Evolutionary conservation across 2,797 vertebrate genomes (phyloP), one percentile per base, ranked within the genome.

Genomic region (Coilia nasus): DNA sequence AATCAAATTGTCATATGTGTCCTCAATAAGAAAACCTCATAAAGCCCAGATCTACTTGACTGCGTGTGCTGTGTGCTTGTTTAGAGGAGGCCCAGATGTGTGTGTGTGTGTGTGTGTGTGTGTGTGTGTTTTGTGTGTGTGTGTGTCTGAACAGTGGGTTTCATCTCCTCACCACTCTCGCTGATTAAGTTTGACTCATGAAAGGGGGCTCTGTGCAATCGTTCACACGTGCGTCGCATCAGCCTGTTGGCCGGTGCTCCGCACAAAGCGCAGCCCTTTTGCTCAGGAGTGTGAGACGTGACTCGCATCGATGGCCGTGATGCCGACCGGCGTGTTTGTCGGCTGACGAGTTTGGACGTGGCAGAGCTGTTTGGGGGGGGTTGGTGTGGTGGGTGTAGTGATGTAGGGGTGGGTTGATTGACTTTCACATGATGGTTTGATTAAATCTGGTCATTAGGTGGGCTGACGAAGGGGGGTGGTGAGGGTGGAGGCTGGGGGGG

Each of bases 371-470:
- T 54, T 54, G 50, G 50, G 50, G 50, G 50, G 50, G 50, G 9
- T 2, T 14, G 50, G 50, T 54, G 50, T 54, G 50, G 50, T 54
- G 50, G 50, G 14, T 2, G 50, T 2, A 14, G 50, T 54, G 7
- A 14, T 9, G 50, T 9, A 10, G 7, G 9, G 50, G 2, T 54
- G 14, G 50, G 50, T 54, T 54, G 50, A 54, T 54, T 54, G 50
- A 54, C 47, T 82, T 47, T 82, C 28, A 25, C 25, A 83, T 50
- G 84, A 82, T 78, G 85, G 86, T 85, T 89, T 88, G 88, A 93
- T 93, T 93, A 92, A 92, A 92, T 94, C 88, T 90, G 91, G 89
- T 92, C 91, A 93, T 94, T 93, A 94, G 92, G 75, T 89, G 86
- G 87, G 88, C 84, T 93, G 89, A 92, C 50, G 50, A 54, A 54